phyloP scores from a whole-genome alignment of 2,113 vertebrate genomes.

The Clarias magur region DNA sequence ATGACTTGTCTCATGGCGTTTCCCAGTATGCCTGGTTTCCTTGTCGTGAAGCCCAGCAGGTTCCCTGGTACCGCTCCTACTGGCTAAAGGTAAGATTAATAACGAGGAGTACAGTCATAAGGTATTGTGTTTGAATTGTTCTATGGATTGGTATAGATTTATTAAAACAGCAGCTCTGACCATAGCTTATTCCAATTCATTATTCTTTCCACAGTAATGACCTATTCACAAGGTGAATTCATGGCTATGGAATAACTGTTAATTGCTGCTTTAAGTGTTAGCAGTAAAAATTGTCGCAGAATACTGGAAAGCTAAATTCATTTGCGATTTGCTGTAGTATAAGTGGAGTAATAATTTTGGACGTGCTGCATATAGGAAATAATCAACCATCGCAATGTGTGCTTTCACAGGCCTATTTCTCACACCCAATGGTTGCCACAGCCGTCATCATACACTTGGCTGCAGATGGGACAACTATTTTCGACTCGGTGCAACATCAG shows the following conservation, averaged over 20 bases:
- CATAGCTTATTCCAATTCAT: not conserved
- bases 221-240: not conserved
- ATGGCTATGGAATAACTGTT: not conserved
- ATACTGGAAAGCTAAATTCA: not conserved
- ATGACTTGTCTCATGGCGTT: conserved; percentile 86
- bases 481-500: conserved; percentile 73
- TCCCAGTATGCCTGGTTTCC: conserved; percentile 96
- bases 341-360: not conserved
- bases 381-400: not conserved
- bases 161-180: not conserved
- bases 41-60: conserved; percentile 77
- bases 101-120: not conserved
- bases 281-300: not conserved
- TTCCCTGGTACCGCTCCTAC: conserved; percentile 78
- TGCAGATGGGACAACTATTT: conserved; percentile 87
- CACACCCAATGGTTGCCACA: conserved; percentile 93
- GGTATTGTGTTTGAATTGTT: not conserved
- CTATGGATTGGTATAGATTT: not conserved
- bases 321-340: not conserved
- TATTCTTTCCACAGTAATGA: not conserved
- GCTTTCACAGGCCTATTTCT: conserved; percentile 81
- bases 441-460: conserved; percentile 93
- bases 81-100: conserved; percentile 85
- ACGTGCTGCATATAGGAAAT: not conserved
- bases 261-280: not conserved